Conservation (phyloP, 1,140 invertebrate species). For the Drosophila pachea region DNA sequence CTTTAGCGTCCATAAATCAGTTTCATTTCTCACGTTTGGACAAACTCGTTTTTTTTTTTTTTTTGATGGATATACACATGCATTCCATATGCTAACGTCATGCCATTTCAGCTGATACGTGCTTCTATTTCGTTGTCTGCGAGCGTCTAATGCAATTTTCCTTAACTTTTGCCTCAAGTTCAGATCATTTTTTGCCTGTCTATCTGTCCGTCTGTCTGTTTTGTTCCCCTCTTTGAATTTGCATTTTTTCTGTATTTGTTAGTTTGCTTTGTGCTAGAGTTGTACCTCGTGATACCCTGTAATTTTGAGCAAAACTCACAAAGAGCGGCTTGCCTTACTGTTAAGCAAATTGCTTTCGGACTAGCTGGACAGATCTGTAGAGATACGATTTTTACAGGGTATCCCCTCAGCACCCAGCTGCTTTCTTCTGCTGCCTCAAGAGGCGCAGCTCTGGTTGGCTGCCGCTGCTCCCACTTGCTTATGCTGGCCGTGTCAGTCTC, state of each 20-base stretch:
- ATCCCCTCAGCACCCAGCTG: neutral
- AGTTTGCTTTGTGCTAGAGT: slow-evolving; percentile 11
- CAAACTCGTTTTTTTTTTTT: neutral
- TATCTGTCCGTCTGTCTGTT: slow-evolving; percentile 14
- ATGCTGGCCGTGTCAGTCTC: slow-evolving; percentile 34
- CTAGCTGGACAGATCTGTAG: too few relatives aligned
- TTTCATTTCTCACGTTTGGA: slow-evolving; percentile 1
- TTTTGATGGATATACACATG: slow-evolving; percentile 34
- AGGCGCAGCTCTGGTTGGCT: neutral
- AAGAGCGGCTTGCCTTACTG: too few relatives aligned
- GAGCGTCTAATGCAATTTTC: slow-evolving; percentile 52
- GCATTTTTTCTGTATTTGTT: slow-evolving; percentile 18
- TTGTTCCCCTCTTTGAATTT: neutral
- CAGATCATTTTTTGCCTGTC: neutral
- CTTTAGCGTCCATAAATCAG: neutral
- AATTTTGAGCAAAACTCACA: neutral
- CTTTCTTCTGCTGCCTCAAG: too few relatives aligned
- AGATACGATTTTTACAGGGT: neutral
- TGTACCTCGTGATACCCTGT: slow-evolving; percentile 20
- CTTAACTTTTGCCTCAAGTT: slow-evolving; percentile 17
- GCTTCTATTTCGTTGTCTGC: slow-evolving; percentile 51
- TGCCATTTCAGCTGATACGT: slow-evolving; percentile 36
- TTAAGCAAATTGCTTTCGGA: too few relatives aligned
- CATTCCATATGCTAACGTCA: slow-evolving; percentile 40
- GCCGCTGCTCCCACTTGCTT: slow-evolving; percentile 22